Percentiles rank a stretch among this genome's conserved stretches.
These are phyloP conservation scores for Lathronympha strigana DNA, from an alignment of 2,888 invertebrate genomes.

Conservation along the genomic window DNA sequence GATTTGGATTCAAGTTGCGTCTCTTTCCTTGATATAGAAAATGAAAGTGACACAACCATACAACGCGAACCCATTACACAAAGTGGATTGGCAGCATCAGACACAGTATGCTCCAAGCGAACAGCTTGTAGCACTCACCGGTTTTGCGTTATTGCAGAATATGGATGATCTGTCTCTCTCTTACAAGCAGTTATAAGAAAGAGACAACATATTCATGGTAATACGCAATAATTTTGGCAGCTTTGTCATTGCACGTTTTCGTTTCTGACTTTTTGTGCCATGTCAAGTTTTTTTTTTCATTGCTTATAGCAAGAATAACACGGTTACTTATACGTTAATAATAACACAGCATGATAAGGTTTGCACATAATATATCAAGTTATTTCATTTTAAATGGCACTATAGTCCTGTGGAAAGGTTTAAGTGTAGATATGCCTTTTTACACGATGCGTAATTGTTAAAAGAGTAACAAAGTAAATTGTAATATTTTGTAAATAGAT, in stretches of 20 bases:
- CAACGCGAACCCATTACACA: no score
- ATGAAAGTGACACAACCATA: no score
- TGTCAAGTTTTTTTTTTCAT: constrained; percentile 52
- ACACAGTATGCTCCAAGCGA: neutral
- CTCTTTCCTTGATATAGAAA: no score
- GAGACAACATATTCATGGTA: neutral
- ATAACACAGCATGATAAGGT: constrained; percentile 33
- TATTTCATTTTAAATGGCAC: constrained; percentile 36
- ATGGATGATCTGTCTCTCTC: neutral
- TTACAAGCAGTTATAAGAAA: neutral
- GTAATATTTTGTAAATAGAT: constrained; percentile 82
- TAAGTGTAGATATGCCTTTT: constrained; percentile 15
- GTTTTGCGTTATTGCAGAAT: neutral
- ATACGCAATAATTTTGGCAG: constrained; percentile 21
- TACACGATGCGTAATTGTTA: constrained; percentile 15
- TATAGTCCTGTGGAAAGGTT: constrained; percentile 4
- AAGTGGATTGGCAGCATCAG: no score
- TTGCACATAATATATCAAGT: constrained; percentile 39
- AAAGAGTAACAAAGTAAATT: constrained; percentile 48
- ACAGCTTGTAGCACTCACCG: neutral
- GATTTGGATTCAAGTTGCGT: no score
- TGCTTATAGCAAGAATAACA: constrained; percentile 32
- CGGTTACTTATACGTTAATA: constrained; percentile 32
- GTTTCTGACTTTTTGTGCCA: constrained; percentile 65
- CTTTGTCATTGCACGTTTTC: constrained; percentile 46